A percentile compares a stretch with the other conserved stretches of the same genome.
phyloP scores from a whole-genome alignment of 2,113 vertebrate genomes.

The Pygathrix nemaeus region DNA sequence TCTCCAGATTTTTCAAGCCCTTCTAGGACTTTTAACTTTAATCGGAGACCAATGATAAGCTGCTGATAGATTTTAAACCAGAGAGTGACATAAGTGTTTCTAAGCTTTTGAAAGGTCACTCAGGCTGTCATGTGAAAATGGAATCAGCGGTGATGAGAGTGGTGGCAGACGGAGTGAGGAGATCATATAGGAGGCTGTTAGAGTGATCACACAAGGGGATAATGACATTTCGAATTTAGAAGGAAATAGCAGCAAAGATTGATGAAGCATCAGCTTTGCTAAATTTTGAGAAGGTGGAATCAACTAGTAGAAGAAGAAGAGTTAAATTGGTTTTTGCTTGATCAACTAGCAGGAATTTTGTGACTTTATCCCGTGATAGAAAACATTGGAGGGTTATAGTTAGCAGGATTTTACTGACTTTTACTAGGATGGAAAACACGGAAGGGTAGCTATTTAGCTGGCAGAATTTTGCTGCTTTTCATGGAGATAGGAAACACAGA shows the following conservation, averaged over 20 bases:
- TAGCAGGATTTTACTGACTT: neutral
- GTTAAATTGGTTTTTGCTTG: neutral
- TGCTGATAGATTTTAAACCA: conserved; percentile 12
- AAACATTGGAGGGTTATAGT: neutral
- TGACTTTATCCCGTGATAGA: neutral
- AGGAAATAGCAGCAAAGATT: neutral
- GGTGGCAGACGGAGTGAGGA: neutral
- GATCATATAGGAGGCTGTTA: neutral
- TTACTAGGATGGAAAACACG: neutral
- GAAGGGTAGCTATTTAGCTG: neutral
- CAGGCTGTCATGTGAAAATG: neutral
- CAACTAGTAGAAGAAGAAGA: neutral
- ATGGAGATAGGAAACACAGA: neutral
- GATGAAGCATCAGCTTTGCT: neutral
- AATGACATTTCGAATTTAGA: neutral
- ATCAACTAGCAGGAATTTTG: neutral
- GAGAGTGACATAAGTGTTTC: neutral
- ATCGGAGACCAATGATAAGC: neutral
- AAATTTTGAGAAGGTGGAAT: neutral
- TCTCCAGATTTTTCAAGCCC: conserved; percentile 25
- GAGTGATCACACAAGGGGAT: neutral
- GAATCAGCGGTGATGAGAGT: neutral
- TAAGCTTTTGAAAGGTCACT: neutral
- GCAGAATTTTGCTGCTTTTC: neutral
- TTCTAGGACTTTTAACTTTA: neutral